phyloP scores from a whole-genome alignment of 2,113 vertebrate species.

The Reinhardtius hippoglossoides region DNA sequence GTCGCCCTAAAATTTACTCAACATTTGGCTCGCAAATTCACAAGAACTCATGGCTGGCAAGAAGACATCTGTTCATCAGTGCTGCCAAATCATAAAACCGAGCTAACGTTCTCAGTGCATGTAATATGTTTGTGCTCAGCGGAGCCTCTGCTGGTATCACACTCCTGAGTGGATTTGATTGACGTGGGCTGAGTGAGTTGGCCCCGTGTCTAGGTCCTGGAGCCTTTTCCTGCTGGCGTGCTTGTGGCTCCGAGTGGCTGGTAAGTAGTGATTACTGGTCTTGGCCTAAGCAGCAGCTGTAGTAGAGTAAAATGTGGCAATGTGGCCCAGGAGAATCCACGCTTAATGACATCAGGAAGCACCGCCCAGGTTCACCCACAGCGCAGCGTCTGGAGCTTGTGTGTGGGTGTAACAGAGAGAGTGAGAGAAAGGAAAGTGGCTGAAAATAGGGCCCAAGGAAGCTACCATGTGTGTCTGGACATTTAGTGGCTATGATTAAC shows the following conservation, averaged over 20 bases:
- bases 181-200: constrained; percentile 37
- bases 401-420: constrained; percentile 30
- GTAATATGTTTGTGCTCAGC: constrained; percentile 34
- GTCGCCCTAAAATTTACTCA: constrained; percentile 33
- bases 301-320: constrained; percentile 64
- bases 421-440: constrained; percentile 8
- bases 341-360: constrained; percentile 72
- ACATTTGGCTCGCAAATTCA: constrained; percentile 39
- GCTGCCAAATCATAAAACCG: constrained; percentile 44
- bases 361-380: constrained; percentile 67
- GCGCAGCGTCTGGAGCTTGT: constrained; percentile 41
- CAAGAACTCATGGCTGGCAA: constrained; percentile 36
- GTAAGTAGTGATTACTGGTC: constrained; percentile 71
- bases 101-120: constrained; percentile 23
- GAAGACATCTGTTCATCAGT: constrained; percentile 27
- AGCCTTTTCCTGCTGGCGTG: constrained; percentile 43
- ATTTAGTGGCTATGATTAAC: neutral
- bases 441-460: constrained; percentile 36
- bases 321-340: constrained; percentile 57
- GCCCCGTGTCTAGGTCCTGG: constrained; percentile 19
- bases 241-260: constrained; percentile 58
- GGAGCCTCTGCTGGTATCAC: constrained; percentile 33
- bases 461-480: constrained; percentile 9
- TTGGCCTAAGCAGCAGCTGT: constrained; percentile 57
- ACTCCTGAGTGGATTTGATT: constrained; percentile 56